Percentiles rank a stretch among this genome's conserved stretches.
These are phyloP conservation scores for Leucophenga montana DNA, from an alignment of 2,888 invertebrate species.

Conservation along the genomic window DNA sequence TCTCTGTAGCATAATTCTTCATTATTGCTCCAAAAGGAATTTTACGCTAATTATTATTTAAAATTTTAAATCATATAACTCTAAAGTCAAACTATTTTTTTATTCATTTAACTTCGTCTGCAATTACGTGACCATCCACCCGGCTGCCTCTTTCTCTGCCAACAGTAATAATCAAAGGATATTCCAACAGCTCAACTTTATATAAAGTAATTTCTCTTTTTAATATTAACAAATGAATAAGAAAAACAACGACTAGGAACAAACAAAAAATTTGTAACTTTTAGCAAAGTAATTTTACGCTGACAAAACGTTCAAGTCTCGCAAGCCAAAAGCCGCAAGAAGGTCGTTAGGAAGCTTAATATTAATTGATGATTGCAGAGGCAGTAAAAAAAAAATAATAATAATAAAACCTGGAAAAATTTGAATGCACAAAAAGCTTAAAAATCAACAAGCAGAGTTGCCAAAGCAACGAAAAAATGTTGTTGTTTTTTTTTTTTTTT, in stretches of 20 bases:
- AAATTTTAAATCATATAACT: no score
- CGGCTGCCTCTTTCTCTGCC: no score
- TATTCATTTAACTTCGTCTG: no score
- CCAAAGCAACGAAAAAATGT: neutral
- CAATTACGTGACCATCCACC: no score
- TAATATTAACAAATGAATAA: neutral
- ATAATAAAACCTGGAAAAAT: neutral
- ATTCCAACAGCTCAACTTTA: no score
- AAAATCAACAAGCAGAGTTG: slow-evolving; percentile 2
- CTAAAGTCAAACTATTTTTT: no score
- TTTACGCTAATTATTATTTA: no score
- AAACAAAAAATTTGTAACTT: slow-evolving; percentile 12
- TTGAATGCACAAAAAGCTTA: neutral
- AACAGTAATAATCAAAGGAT: no score
- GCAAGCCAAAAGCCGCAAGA: slow-evolving; percentile 16
- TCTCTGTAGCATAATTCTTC: no score
- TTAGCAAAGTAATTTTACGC: slow-evolving; percentile 20
- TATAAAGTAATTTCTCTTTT: no score
- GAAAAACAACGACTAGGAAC: neutral
- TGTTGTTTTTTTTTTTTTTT: neutral
- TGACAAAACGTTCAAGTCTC: slow-evolving; percentile 11
- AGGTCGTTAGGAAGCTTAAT: slow-evolving; percentile 21
- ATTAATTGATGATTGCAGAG: slow-evolving; percentile 25
- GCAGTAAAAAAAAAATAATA: slow-evolving; percentile 1
- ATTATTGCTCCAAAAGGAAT: no score